Evolutionary conservation across 2,797 vertebrate genomes (phyloP), one percentile per base, ranked within the genome.

Genomic region (Centroberyx gerrardi): DNA sequence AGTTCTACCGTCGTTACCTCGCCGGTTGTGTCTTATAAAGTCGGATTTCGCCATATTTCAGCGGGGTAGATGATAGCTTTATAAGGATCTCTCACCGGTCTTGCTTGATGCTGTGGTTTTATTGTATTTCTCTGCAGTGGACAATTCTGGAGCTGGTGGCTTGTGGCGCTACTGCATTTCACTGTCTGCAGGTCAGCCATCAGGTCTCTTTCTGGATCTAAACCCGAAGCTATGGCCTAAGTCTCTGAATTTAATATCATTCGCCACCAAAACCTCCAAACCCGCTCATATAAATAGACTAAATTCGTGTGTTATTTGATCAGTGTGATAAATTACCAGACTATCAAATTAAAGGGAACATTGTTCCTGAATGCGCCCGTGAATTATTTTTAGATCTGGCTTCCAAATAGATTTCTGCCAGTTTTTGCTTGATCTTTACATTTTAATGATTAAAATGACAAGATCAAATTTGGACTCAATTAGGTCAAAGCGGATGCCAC

Each of bases 1-100:
- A 89, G 84, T 87, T 82, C 78, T 48, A 3, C 75, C 82, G 8
- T 84, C 88, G 76, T 90, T 80, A 84, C 70, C 74, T 75, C 46
- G 79, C 78, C 82, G 61, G 83, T 90, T 85, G 84, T 81, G 86
- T 87, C 87, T 84, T 66, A 81, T 90, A 77, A 88, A 87, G 89
- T 78, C 80, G 27, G 72, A 82, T 85, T 87, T 72, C 0, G 72
- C 74, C 78, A 67, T 87, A 82, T 91, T 92, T 88, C 87, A 89
- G 72, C 13, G 74, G 88, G 84, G 88, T 65, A 31, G 68, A 75
- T 82, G 91, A 89, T 90, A 69, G 83, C 84, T 85, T 88, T 80
- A 89, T 56, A 86, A 76, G 80, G 72, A 67, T 73, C 74, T 17
- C 74, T 72, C 55, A 40, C n/a, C 54, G n/a, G 67, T 62, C 63